Evolutionary conservation across 2,888 invertebrate genomes (phyloP).

Genomic region (Oconnorella tubifera): DNA sequence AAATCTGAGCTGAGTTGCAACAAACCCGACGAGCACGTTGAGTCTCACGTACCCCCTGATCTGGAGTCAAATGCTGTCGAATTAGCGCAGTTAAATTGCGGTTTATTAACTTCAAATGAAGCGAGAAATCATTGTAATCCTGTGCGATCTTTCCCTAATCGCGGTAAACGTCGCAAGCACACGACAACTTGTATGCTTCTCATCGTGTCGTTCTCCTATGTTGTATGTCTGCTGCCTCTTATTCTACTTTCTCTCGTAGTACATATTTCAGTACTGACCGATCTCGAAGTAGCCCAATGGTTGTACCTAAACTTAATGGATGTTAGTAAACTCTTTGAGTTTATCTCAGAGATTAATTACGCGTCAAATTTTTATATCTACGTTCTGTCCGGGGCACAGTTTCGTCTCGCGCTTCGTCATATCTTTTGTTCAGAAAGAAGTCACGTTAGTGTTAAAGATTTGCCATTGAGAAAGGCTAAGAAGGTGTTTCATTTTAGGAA

Average conservation of each 20-base stretch:
- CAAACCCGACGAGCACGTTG: background rate
- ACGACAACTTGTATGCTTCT: constrained; percentile 46
- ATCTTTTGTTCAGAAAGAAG: background rate
- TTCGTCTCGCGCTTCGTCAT: constrained; percentile 20
- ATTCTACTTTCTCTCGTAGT: constrained; percentile 40
- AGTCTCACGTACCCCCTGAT: background rate
- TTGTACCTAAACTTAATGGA: constrained; percentile 34
- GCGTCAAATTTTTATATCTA: constrained; percentile 47
- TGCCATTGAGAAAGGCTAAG: too few species aligned
- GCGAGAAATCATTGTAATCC: too few species aligned
- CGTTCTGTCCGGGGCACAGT: constrained; percentile 44
- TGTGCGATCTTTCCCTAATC: too few species aligned
- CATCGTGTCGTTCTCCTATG: constrained; percentile 43
- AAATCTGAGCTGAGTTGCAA: too few species aligned
- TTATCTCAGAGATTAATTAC: constrained; percentile 44
- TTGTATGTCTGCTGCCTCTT: constrained; percentile 42
- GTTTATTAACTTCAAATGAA: too few species aligned
- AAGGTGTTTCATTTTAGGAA: too few species aligned
- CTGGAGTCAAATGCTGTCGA: too few species aligned
- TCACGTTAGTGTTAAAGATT: too few species aligned
- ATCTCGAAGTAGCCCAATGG: constrained; percentile 22
- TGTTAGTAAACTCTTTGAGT: constrained; percentile 35
- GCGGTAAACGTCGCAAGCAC: constrained; percentile 16
- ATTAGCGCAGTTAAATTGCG: background rate
- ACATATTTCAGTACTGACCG: constrained; percentile 34